A percentile compares a stretch with the other conserved stretches of the same genome.
Conservation (phyloP, 2,888 invertebrate species). For the Pediacus dermestoides region DNA sequence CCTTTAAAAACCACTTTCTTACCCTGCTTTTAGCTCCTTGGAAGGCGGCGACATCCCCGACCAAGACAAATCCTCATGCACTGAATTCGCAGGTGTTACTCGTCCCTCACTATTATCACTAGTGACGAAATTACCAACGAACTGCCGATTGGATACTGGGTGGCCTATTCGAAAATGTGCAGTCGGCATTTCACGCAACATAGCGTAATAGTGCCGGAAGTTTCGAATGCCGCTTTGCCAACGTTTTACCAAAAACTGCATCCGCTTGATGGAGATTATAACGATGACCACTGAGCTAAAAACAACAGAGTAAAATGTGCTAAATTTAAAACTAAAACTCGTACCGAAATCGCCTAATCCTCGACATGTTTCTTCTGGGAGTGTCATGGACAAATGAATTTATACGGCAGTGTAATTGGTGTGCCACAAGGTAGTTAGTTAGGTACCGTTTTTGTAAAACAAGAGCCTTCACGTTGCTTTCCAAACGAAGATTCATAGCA, state of each 20-base stretch:
- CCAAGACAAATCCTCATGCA: constrained; percentile 39
- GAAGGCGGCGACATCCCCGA: constrained; percentile 42
- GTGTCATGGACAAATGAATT: constrained; percentile 22
- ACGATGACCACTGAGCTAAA: constrained; percentile 55
- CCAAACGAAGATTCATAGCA: constrained; percentile 70
- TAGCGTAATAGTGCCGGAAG: constrained; percentile 50
- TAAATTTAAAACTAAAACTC: not conserved
- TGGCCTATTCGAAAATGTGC: constrained; percentile 44
- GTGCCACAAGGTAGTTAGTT: constrained; percentile 60
- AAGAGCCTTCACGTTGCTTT: constrained; percentile 83
- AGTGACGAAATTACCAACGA: constrained; percentile 1
- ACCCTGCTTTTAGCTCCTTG: constrained; percentile 18
- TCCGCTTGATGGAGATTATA: constrained; percentile 59
- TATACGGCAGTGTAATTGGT: constrained; percentile 32
- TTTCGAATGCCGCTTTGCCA: constrained; percentile 61
- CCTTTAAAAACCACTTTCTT: constrained; percentile 2
- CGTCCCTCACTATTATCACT: not conserved
- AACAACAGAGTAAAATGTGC: constrained; percentile 4
- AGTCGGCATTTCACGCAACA: constrained; percentile 1
- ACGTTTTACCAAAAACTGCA: constrained; percentile 62
- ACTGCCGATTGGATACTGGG: constrained; percentile 44
- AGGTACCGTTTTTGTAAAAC: constrained; percentile 89
- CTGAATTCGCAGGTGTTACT: constrained; percentile 12
- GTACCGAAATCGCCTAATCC: constrained; percentile 20
- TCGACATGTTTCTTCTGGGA: too few species aligned